phyloP scores from a whole-genome alignment of 2,888 invertebrate species.

The Eilema caniola region DNA sequence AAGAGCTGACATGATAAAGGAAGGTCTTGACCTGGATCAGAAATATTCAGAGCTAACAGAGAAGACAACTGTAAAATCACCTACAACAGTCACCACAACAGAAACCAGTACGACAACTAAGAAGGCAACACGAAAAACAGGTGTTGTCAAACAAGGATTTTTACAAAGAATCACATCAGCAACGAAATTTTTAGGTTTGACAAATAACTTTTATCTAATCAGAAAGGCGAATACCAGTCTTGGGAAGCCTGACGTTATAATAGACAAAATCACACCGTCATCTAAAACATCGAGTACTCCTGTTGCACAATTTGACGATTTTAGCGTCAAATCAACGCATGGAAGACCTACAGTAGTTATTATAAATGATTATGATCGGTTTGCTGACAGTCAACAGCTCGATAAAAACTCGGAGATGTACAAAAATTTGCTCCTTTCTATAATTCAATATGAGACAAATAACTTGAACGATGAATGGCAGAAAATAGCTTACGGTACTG shows the following conservation, averaged over 20 bases:
- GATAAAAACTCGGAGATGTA: slow-evolving; percentile 24
- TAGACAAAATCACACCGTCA: neutral
- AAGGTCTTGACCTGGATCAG: neutral
- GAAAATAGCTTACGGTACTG: slow-evolving; percentile 28
- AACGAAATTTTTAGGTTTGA: neutral
- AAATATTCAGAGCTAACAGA: neutral
- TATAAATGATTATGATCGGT: slow-evolving; percentile 46
- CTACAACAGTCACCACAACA: neutral
- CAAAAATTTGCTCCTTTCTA: slow-evolving; percentile 56
- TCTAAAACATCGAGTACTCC: neutral
- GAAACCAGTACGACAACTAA: no score
- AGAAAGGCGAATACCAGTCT: neutral
- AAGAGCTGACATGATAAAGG: neutral
- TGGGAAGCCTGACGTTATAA: neutral
- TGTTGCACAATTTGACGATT: neutral
- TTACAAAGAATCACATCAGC: neutral
- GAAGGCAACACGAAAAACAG: neutral
- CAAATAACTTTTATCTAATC: neutral
- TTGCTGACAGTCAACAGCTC: slow-evolving; percentile 14
- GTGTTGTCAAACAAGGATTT: neutral
- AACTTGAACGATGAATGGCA: slow-evolving; percentile 51
- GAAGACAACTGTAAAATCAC: neutral
- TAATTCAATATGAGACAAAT: slow-evolving; percentile 61
- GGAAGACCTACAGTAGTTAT: slow-evolving; percentile 55
- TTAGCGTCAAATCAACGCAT: neutral